Evolutionary conservation across 2,888 invertebrate species (phyloP), one percentile per base, ranked within the genome.

Genomic region (Pyrocoelia pectoralis): DNA sequence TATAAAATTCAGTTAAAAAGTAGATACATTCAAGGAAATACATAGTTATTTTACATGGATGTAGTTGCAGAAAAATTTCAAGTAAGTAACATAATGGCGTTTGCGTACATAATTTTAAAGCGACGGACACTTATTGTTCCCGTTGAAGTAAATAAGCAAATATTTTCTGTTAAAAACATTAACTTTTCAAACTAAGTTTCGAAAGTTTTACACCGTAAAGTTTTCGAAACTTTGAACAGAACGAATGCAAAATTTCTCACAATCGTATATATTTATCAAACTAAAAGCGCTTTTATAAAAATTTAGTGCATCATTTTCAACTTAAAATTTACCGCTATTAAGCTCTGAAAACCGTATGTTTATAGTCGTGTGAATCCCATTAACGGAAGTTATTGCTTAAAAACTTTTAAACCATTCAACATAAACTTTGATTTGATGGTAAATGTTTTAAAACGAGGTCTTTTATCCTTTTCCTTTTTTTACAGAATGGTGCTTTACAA

Each of bases 401-500:
- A 33, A 33, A 2, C 8, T 33, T 33, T 24, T 5, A 24, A 24
- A 24, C 24, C 24, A 24, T 6, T 6, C 24, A 24, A 24, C 24
- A 24, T 5, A 24, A 24, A 24, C 24, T 24, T 3, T 24, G 24
- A 24, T 24, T 3, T 3, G 24, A 6, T 5, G 24, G 24, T 24
- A 24, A 24, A 24, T 6, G 24, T 6, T 24, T 24, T 24, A 24
- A 24, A 24, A 24, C 6, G 24, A 24, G 4, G 24, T 24, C 43
- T 14, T 43, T 43, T 12, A 43, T 43, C 17, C 3, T 13, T 29
- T 50, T 24, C 4, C 24, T 70, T 73, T 69, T 69, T 59, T 80
- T 80, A 38, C 76, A 80, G 80, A 80, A 80, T 62, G 79, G 78
- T 65, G 74, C 75, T 72, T 84, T 91, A 29, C 89, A 89, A 74